Evolutionary conservation across 2,888 invertebrate genomes (phyloP).

Genomic region (Crocallis elinguaria): DNA sequence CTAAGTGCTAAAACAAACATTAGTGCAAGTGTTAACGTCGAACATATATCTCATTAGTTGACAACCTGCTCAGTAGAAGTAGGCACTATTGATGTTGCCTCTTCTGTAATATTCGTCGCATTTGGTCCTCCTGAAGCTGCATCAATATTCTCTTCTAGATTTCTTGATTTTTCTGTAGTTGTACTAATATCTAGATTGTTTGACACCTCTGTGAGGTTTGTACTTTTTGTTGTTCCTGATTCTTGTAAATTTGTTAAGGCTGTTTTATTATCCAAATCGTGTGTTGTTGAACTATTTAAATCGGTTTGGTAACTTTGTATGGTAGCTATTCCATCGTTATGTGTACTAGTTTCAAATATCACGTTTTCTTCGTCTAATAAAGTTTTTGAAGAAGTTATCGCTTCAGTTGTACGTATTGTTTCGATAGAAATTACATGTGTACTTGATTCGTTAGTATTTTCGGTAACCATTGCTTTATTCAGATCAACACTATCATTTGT

Average conservation of each 20-base stretch:
- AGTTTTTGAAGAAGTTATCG: no score
- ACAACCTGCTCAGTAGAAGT: constrained; percentile 48
- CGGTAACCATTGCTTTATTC: no score
- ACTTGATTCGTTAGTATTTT: no score
- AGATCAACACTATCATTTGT: background rate
- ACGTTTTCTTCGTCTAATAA: background rate
- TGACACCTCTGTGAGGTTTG: background rate
- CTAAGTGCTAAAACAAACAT: constrained; percentile 13
- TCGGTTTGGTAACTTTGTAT: no score
- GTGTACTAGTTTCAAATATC: background rate
- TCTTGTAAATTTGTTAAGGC: no score
- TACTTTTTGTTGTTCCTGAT: background rate
- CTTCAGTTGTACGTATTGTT: background rate
- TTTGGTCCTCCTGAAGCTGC: background rate
- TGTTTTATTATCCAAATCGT: no score
- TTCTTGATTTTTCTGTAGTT: background rate
- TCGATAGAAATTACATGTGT: background rate
- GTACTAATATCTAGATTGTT: background rate
- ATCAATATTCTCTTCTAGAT: no score
- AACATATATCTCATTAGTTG: constrained; percentile 37
- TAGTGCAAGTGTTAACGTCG: constrained; percentile 23
- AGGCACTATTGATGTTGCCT: constrained; percentile 32
- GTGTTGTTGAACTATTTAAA: no score
- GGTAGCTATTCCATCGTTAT: background rate
- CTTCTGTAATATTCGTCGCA: constrained; percentile 1